phyloP scores from a whole-genome alignment of 2,888 invertebrate genomes.

The Pomacea canaliculata region DNA sequence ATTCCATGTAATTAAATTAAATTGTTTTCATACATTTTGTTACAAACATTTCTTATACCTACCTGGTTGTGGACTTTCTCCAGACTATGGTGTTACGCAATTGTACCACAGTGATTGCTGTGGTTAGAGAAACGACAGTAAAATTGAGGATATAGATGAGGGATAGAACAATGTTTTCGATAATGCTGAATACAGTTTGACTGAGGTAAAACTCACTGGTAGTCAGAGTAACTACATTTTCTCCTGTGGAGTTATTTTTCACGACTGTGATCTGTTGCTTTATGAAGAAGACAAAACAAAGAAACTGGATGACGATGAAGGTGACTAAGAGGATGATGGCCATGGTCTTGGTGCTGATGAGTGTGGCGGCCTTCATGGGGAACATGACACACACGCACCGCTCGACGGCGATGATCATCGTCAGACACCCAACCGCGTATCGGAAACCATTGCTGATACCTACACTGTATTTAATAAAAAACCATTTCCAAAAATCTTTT shows the following conservation, averaged over 20 bases:
- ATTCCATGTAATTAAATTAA: too few species aligned
- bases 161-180: background rate
- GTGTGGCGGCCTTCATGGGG: background rate
- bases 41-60: too few species aligned
- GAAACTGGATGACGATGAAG: background rate
- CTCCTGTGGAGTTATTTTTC: background rate
- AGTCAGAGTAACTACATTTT: background rate
- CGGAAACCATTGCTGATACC: background rate
- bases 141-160: background rate
- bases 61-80: background rate
- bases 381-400: conserved; percentile 4
- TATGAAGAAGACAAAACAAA: background rate
- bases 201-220: background rate
- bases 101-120: background rate
- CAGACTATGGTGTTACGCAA: background rate
- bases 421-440: background rate
- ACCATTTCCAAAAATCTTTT: background rate
- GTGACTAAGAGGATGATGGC: background rate
- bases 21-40: too few species aligned
- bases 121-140: background rate
- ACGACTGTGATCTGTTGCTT: background rate
- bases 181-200: background rate
- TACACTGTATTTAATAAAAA: background rate
- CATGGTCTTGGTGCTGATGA: background rate
- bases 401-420: background rate